Base-by-base conservation (phyloP, 2,797 vertebrate genomes). In the Enteromius anoplus region DNA sequence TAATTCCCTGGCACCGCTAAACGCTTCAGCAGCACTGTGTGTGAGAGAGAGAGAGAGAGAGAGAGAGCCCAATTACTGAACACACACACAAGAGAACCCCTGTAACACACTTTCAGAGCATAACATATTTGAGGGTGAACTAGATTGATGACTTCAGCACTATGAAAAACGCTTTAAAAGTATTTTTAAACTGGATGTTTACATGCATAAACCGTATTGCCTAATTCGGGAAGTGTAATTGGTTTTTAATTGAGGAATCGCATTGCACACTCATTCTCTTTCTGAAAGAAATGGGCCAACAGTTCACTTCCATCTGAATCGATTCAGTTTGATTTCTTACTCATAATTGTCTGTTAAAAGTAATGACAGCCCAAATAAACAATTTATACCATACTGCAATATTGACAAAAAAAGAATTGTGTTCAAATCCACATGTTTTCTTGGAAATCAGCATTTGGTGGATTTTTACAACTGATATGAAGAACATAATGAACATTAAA, bases 1-100 rank as follows among this genome's bases (percentile, higher is more conserved):
- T 90, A 89, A 89, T 88, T 85, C 84, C 82, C 82, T 88, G 88
- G 88, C 82, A 88, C 81, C 58, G 80, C 87, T 87, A 75, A 87
- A 89, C 81, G 76, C 86, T 88, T 79, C 81, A 78, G 80, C 82
- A 86, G 81, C 76, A 75, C 80, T 55, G 64, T 80, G 76, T 70
- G 76, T 66, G 76, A 58, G 65, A 77, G 76, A 65, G 76, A 58
- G 76, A 66, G 71, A 53, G 73, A 45, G 64, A 29, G 34, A 6
- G 72, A 21, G 58, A 51, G 78, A 45, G 47, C 21, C 65, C 72
- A 77, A 78, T 86, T 85, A 78, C 60, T 21, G 29, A 81, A 62
- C 40, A 72, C 40, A 72, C 65, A 72, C 69, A 72, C 55, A 81
- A n/a, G 19, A 58, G 34, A 40, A 64, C 14, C 37, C 40, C 40